phyloP scores from a whole-genome alignment of 1,140 invertebrate species.

The Caenorhabditis latens region DNA sequence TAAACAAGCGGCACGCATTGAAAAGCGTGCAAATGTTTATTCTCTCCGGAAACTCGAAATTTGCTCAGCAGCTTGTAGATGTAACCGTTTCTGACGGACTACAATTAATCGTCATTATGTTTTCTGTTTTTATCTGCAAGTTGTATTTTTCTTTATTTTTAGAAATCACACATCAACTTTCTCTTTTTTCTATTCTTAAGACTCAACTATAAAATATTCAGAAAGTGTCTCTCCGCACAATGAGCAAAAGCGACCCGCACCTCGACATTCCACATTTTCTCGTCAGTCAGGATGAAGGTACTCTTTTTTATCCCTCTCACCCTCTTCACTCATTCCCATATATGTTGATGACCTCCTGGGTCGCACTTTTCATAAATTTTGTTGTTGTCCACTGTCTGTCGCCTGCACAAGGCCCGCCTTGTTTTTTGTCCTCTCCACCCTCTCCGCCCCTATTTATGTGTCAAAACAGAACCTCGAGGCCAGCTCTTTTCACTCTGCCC shows the following conservation, averaged over 20 bases:
- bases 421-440: conserved; percentile 20
- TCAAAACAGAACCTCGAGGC: conserved; percentile 52
- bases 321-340: background rate
- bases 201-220: conserved; percentile 49
- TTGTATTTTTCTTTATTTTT: conserved; percentile 26
- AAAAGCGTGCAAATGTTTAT: conserved; percentile 51
- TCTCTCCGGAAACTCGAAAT: background rate
- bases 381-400: background rate
- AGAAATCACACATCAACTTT: conserved; percentile 32
- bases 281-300: conserved; percentile 62
- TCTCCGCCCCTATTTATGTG: background rate
- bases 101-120: conserved; percentile 13
- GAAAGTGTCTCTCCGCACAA: conserved; percentile 46
- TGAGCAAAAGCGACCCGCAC: conserved; percentile 63
- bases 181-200: background rate
- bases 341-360: conserved; percentile 11
- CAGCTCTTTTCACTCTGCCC: conserved; percentile 27
- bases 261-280: conserved; percentile 61
- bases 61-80: conserved; percentile 6
- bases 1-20: background rate
- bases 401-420: conserved; percentile 1
- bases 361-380: conserved; percentile 39
- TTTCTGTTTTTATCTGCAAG: background rate
- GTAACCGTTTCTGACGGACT: conserved; percentile 32
- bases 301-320: background rate